Evolutionary conservation across 2,888 invertebrate species (phyloP), one percentile per base, ranked within the genome.

Genomic region (Pseudococcus longispinus): DNA sequence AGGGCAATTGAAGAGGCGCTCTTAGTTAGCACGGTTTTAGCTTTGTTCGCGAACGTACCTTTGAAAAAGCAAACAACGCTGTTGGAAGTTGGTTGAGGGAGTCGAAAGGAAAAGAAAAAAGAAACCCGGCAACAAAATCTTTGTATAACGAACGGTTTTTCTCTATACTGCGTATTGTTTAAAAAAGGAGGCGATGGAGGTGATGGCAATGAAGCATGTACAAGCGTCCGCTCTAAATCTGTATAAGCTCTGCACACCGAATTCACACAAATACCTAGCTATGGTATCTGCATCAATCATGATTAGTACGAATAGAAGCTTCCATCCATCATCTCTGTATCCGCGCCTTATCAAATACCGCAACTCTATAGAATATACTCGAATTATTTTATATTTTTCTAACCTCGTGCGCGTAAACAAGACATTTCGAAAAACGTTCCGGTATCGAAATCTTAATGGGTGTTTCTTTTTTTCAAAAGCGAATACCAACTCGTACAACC

Each of bases 231-330:
- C 9, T 37, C 9, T 26, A 29, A 70, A 70, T 70, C 70, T 70
- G 29, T 37, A 37, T n/a, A 32, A 32, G 37, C 82, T 26, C 4
- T 46, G 11, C 37, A 20, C 0, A 11, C 20, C 8, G 37, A 2
- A 37, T 37, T 2, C 37, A 23, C 70, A 29, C 70, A 70, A 29
- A 70, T 29, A 65, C 65, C 37, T 37, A 9, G 37, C 37, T 37
- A 37, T 37, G 32, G 74, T 74, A 85, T 85, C 85, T 85, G 85
- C 85, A 85, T 85, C 85, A 85, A 85, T 85, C 85, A 85, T 85
- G 85, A 85, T 85, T 85, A 85, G 85, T 42, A 51, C 70, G 74
- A 70, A 85, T 65, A 85, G 85, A 74, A 74, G 42, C 46, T 85
- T 85, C 85, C 85, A 85, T 85, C 85, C 85, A 85, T 85, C 85